A percentile compares a stretch with the other conserved stretches of the same genome.
phyloP scores from a whole-genome alignment of 2,888 invertebrate species.

The Serrognathus titanus region DNA sequence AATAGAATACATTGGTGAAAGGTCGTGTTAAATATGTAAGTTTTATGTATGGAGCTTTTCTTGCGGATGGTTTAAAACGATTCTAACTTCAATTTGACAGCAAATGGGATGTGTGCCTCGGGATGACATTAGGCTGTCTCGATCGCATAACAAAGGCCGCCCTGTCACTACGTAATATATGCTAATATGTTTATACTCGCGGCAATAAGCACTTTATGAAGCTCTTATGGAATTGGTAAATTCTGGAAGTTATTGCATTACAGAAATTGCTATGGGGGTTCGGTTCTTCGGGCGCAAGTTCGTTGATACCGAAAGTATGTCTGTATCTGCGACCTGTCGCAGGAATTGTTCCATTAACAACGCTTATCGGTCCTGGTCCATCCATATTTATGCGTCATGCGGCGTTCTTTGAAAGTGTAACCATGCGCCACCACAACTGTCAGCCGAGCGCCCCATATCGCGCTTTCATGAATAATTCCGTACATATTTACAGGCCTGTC shows the following conservation, averaged over 20 bases:
- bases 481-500: conserved; percentile 52
- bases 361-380: conserved; percentile 25
- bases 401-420: conserved; percentile 47
- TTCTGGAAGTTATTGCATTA: conserved; percentile 25
- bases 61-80: conserved; percentile 38
- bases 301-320: neutral
- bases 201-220: conserved; percentile 39
- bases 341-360: conserved; percentile 29
- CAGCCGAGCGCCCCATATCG: conserved; percentile 45
- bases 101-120: conserved; percentile 48
- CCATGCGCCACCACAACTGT: conserved; percentile 46
- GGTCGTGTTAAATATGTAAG: too few relatives aligned
- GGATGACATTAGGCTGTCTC: conserved; percentile 49
- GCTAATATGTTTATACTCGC: conserved; percentile 47
- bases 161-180: conserved; percentile 50
- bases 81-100: conserved; percentile 46
- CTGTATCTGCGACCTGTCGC: conserved; percentile 11
- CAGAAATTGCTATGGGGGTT: conserved; percentile 8
- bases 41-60: neutral
- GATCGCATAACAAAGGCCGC: conserved; percentile 47
- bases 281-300: neutral
- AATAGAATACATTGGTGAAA: too few relatives aligned
- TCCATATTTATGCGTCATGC: conserved; percentile 44
- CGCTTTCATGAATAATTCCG: conserved; percentile 52
- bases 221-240: conserved; percentile 32